Base-by-base conservation (phyloP, 1,140 invertebrate species). In the Ceratitis capitata region DNA sequence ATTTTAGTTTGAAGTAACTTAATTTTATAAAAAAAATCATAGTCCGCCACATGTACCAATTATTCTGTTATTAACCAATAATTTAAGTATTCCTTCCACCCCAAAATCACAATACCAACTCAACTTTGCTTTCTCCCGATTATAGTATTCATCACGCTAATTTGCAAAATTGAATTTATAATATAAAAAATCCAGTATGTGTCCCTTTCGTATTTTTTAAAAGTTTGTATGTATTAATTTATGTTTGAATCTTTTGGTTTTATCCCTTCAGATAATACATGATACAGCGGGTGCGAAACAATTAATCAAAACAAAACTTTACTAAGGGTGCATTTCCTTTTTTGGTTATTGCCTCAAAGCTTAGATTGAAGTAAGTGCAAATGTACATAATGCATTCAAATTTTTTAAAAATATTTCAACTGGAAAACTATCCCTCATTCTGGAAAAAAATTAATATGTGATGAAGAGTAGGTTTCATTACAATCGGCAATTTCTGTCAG, bases 281-380 rank as follows among this genome's bases (percentile, higher is more conserved):
- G n/a, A n/a, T n/a, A n/a, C n/a, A n/a, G n/a, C 69, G n/a, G 14
- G 12, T 45, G 39, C 42, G 69, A n/a, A n/a, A 78, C 69, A 78
- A 78, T 78, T 78, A 78, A 47, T 78, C 42, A 78, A 78, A 78
- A n/a, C 45, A 78, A 78, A 19, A 23, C 69, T 26, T 45, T n/a
- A 23, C 64, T 42, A 74, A 42, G 35, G 64, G 64, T 45, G 39
- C 45, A 16, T 69, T 3, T 16, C n/a, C n/a, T 78, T 23, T 78
- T 74, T 35, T 10, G 39, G 69, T 78, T 78, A 16, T 10, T 35
- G 16, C 23, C 14, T 35, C 35, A n/a, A n/a, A 32, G n/a, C 14
- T 19, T 19, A 5, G n/a, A 19, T 74, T 78, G 39, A 23, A 45
- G 42, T 78, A 19, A 10, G 2, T 12, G 69, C 69, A 16, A 23